phyloP scores from a whole-genome alignment of 2,113 vertebrate species.

The Nannospalax galili region DNA sequence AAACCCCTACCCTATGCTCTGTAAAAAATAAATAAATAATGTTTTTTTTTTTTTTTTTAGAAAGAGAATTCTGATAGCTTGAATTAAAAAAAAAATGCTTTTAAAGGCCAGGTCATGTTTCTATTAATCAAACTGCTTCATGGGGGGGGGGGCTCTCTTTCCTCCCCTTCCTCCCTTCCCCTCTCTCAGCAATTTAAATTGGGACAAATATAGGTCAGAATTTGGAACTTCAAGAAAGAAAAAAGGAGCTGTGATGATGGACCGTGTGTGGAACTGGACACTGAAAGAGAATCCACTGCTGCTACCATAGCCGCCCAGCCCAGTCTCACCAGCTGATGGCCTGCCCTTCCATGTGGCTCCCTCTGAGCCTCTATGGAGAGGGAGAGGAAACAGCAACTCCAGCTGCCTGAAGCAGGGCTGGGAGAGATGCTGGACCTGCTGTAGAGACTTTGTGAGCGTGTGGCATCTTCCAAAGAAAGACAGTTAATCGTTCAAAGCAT shows the following conservation, averaged over 20 bases:
- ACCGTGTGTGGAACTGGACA: neutral
- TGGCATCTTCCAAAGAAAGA: neutral
- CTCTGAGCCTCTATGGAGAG: neutral
- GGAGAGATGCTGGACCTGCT: neutral
- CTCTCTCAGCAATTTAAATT: conserved; percentile 18
- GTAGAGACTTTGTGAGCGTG: neutral
- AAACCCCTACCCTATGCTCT: too few species aligned
- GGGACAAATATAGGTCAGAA: conserved; percentile 9
- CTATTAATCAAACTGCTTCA: conserved; percentile 9
- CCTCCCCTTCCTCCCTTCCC: neutral
- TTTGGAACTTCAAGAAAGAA: neutral
- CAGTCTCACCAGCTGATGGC: neutral
- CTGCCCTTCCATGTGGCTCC: neutral
- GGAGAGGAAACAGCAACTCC: neutral
- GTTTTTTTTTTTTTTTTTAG: too few species aligned
- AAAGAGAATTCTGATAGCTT: too few species aligned
- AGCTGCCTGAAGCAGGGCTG: neutral
- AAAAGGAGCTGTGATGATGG: neutral
- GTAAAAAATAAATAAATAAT: too few species aligned
- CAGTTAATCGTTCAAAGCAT: conserved; percentile 35
- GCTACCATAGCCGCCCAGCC: neutral
- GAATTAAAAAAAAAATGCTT: conserved; percentile 64
- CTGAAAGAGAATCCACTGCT: neutral
- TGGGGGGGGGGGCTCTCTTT: neutral
- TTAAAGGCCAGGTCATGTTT: conserved; percentile 65